Evolutionary conservation across 2,888 invertebrate species (phyloP).

Genomic region (Oligia latruncula): DNA sequence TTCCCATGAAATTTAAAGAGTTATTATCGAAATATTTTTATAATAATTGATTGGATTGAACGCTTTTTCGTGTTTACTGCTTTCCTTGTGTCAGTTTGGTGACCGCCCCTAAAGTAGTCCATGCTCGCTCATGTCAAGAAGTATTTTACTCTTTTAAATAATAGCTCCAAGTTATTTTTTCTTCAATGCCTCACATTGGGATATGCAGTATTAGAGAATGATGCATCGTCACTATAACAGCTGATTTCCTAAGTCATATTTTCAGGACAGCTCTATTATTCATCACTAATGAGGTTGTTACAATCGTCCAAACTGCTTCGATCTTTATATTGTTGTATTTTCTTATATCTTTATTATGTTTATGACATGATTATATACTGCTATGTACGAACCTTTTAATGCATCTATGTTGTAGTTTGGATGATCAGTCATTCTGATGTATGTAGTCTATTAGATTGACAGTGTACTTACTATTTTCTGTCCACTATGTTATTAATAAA

Average conservation of each 20-base stretch:
- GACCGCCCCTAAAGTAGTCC: slow-evolving; percentile 90
- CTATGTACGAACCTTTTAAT: slow-evolving; percentile 64
- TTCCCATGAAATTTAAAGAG: slow-evolving; percentile 80
- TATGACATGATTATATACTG: slow-evolving; percentile 60
- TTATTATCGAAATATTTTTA: slow-evolving; percentile 85
- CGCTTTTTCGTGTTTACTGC: slow-evolving; percentile 91
- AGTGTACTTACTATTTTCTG: slow-evolving; percentile 79
- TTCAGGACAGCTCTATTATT: slow-evolving; percentile 90
- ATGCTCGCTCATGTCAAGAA: slow-evolving; percentile 89
- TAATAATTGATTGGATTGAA: slow-evolving; percentile 90
- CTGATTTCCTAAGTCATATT: slow-evolving; percentile 89
- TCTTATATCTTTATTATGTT: slow-evolving; percentile 49
- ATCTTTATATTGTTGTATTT: slow-evolving; percentile 62
- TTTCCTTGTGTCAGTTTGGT: slow-evolving; percentile 91
- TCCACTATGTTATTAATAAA: slow-evolving; percentile 79
- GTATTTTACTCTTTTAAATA: slow-evolving; percentile 88
- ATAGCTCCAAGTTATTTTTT: slow-evolving; percentile 88
- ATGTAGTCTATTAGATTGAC: slow-evolving; percentile 82
- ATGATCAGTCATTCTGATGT: slow-evolving; percentile 84
- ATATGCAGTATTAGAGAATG: slow-evolving; percentile 90
- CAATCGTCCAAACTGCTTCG: slow-evolving; percentile 86
- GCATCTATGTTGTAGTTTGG: slow-evolving; percentile 83
- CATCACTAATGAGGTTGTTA: slow-evolving; percentile 87
- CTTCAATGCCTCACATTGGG: slow-evolving; percentile 89
- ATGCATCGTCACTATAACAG: slow-evolving; percentile 90